These are phyloP conservation scores for Acestrorhynchus altus DNA, from an alignment of 2,797 vertebrate species.

Conservation along the genomic window DNA sequence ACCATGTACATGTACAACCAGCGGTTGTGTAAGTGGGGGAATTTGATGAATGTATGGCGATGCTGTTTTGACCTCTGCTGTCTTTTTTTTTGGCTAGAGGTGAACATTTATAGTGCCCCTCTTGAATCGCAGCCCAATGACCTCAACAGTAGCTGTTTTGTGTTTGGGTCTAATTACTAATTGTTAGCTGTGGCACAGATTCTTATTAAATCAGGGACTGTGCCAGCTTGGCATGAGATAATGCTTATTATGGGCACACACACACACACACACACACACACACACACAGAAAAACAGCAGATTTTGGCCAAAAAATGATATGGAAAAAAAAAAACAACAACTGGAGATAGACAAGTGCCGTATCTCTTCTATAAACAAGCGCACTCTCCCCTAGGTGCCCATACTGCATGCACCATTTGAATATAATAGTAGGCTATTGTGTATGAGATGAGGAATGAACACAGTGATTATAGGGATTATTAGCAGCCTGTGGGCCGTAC, in stretches of 20 bases:
- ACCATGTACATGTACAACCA: not conserved
- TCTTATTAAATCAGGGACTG: constrained; percentile 69
- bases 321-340: constrained; percentile 4
- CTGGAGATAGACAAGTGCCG: not conserved
- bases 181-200: constrained; percentile 72
- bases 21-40: too few species aligned
- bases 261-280: constrained; percentile 28
- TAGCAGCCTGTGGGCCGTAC: constrained; percentile 47
- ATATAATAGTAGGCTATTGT: constrained; percentile 71
- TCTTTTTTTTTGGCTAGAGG: constrained; percentile 32
- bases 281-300: constrained; percentile 39
- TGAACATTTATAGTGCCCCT: constrained; percentile 32
- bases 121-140: constrained; percentile 12
- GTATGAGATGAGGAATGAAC: constrained; percentile 60
- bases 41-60: constrained; percentile 24
- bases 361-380: not conserved
- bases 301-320: too few species aligned
- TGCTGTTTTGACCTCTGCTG: constrained; percentile 30
- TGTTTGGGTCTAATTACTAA: constrained; percentile 77
- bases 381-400: not conserved
- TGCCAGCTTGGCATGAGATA: constrained; percentile 69
- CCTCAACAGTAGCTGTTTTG: constrained; percentile 78
- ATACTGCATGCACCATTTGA: constrained; percentile 69
- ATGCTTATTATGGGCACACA: constrained; percentile 39
- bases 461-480: constrained; percentile 65